These are phyloP conservation scores for Ovibos moschatus DNA, from an alignment of 2,113 vertebrate species.

Conservation along the genomic window DNA sequence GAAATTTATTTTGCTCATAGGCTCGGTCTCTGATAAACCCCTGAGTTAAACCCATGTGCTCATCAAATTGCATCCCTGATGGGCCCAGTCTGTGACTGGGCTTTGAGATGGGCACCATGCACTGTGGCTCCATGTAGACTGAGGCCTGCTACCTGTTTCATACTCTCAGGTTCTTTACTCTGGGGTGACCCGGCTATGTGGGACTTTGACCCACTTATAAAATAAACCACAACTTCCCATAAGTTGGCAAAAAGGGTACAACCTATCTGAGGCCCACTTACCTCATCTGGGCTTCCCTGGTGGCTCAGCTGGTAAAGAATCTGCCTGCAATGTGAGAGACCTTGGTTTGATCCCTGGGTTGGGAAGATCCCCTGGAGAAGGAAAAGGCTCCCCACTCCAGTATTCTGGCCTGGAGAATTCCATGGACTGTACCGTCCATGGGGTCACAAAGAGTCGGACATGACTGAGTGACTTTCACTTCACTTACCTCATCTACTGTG, in stretches of 20 bases:
- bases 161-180: background rate
- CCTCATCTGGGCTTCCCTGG: background rate
- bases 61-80: background rate
- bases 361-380: too few relatives aligned
- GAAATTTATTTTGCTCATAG: background rate
- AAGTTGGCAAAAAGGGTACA: background rate
- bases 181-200: background rate
- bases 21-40: background rate
- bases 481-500: background rate
- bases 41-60: background rate
- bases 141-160: background rate
- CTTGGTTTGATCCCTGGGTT: too few relatives aligned
- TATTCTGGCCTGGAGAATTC: too few relatives aligned
- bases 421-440: too few relatives aligned
- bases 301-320: too few relatives aligned
- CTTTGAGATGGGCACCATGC: background rate
- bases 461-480: too few relatives aligned
- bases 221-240: background rate
- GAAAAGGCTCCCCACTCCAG: too few relatives aligned
- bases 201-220: background rate
- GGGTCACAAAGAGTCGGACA: too few relatives aligned
- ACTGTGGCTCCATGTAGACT: background rate
- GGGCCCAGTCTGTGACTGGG: background rate
- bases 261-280: background rate
- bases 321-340: too few relatives aligned